Evolutionary conservation across 2,888 invertebrate genomes (phyloP), one percentile per base, ranked within the genome.

Genomic region (Plebejus melissa): DNA sequence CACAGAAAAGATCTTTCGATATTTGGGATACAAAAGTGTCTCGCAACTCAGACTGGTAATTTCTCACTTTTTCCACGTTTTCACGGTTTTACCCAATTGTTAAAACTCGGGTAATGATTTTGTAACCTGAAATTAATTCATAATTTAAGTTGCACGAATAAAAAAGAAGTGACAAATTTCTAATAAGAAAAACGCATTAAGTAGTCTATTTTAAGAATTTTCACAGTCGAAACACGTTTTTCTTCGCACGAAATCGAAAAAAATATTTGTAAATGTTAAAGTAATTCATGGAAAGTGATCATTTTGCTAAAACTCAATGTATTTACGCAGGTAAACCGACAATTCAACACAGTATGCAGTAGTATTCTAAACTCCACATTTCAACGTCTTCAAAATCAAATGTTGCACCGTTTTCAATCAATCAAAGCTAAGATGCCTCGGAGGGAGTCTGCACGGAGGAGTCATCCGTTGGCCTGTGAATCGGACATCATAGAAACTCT

Each of bases 381-480:
- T 92, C 96, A 96, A 85, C 95, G 96, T 81, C 94, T 98, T 69
- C 98, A 98, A 91, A 96, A 96, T 81, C 96, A 97, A 86, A 97
- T 98, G 95, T 93, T 96, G 76, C 95, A 96, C 86, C 95, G 97
- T 83, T 98, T 98, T 88, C 97, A 98, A 89, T 94, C 95, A 74
- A 97, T 98, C 79, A 98, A 98, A 90, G 95, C 97, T 50, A 97
- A 97, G 91, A 97, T 98, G 97, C 98, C 98, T 4, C 94, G 98
- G 72, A 94, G 98, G 78, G 98, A 98, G 87, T 98, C 98, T 1
- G 98, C 98, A 6, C 95, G 98, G 69, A 95, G 98, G 54, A 98
- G 96, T 87, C 98, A 98, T 88, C 97, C 97, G 0, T 91, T 98
- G 81, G 98, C 98, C 38, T 97, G 98, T 85, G 98, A 98, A 91